A percentile compares a stretch with the other conserved stretches of the same genome.
These are phyloP conservation scores for Anguilla obscura DNA, from an alignment of 2,797 vertebrate genomes.

Conservation along the genomic window DNA sequence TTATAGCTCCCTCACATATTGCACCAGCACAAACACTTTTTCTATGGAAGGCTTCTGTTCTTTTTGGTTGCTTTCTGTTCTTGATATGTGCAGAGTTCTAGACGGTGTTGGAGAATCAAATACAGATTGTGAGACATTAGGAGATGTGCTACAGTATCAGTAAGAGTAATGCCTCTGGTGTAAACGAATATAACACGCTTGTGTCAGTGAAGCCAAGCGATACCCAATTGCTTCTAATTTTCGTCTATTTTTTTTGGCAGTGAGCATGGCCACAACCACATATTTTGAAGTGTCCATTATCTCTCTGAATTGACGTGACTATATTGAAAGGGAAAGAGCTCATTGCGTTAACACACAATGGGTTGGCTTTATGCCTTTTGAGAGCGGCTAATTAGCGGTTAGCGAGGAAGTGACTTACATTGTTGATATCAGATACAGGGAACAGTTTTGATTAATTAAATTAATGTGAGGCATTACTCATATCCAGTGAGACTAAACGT, in stretches of 20 bases:
- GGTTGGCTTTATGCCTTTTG: background rate
- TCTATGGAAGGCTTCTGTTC: background rate
- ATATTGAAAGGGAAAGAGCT: background rate
- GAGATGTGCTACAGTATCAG: background rate
- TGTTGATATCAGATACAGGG: slow-evolving; percentile 1
- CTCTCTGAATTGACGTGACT: background rate
- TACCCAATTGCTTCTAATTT: background rate
- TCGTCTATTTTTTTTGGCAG: background rate
- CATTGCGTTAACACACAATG: background rate
- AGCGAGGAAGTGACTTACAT: background rate
- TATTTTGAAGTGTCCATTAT: too few relatives aligned
- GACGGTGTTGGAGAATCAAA: background rate
- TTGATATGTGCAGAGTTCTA: slow-evolving; percentile 13
- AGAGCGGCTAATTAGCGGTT: background rate
- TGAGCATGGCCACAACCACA: background rate
- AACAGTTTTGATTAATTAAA: background rate
- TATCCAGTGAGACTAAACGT: background rate
- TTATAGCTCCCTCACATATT: background rate
- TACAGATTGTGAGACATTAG: background rate
- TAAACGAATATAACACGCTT: background rate
- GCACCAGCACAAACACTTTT: background rate
- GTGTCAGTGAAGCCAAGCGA: background rate
- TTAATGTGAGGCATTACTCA: background rate
- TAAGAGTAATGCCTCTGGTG: slow-evolving; percentile 4
- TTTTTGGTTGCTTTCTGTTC: slow-evolving; percentile 3